Percentiles rank a stretch among this genome's conserved stretches.
Evolutionary conservation across 1,140 invertebrate genomes (phyloP).

Genomic region (Drosophila seguyi): DNA sequence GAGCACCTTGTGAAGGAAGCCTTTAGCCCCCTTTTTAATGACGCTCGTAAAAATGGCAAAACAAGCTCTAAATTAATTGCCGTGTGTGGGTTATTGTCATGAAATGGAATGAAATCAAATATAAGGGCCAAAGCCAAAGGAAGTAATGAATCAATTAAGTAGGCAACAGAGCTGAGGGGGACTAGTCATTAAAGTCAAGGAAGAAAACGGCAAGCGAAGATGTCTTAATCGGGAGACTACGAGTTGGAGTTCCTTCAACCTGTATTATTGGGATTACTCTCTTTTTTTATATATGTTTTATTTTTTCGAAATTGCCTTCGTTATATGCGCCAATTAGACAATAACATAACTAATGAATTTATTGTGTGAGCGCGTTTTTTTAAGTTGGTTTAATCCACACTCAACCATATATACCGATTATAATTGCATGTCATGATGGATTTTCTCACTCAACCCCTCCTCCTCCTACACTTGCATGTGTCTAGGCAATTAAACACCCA

Average conservation of each 20-base stretch:
- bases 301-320: conserved; percentile 64
- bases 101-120: conserved; percentile 24
- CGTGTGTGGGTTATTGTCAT: conserved; percentile 39
- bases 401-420: conserved; percentile 45
- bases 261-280: conserved; percentile 5
- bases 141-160: conserved; percentile 72
- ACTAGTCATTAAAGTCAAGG: conserved; percentile 27
- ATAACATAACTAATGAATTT: conserved; percentile 81
- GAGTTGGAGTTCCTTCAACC: conserved; percentile 35
- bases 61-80: conserved; percentile 59
- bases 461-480: conserved; percentile 63
- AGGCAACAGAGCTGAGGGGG: conserved; percentile 1
- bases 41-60: conserved; percentile 64
- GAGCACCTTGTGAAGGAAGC: conserved; percentile 20
- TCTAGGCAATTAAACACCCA: conserved; percentile 73
- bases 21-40: conserved; percentile 49
- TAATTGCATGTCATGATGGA: conserved; percentile 70
- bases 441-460: conserved; percentile 65
- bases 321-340: conserved; percentile 81
- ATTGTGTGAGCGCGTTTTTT: conserved; percentile 60
- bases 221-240: conserved; percentile 8
- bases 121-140: conserved; percentile 36
- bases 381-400: conserved; percentile 24
- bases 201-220: conserved; percentile 10
- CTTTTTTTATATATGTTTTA: conserved; percentile 14